Evolutionary conservation across 2,888 invertebrate species (phyloP).

Genomic region (Lamellibrachia columna): DNA sequence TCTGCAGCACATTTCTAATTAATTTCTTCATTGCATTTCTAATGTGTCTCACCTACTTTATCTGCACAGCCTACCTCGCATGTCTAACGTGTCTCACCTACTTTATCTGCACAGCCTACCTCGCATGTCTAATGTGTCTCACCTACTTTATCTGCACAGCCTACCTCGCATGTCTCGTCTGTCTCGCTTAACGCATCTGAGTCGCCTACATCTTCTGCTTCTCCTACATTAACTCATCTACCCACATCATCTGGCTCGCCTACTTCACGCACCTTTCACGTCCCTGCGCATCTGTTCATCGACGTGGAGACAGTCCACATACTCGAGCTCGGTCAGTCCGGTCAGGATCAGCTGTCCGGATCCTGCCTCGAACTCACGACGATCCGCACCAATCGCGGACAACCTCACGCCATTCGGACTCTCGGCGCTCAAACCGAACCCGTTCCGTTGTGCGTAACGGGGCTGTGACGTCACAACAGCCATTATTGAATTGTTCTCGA

Average conservation of each 20-base stretch:
- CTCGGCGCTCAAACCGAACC: background rate
- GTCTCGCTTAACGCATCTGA: no score
- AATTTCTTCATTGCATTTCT: no score
- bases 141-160: no score
- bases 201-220: no score
- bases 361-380: background rate
- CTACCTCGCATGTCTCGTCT: no score
- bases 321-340: background rate
- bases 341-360: background rate
- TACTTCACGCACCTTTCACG: background rate
- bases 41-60: no score
- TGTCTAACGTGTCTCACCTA: no score
- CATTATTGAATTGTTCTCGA: background rate
- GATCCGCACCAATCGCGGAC: background rate
- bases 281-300: background rate
- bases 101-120: no score
- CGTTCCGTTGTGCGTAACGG: background rate
- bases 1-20: no score
- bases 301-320: background rate
- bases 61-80: no score
- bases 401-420: background rate
- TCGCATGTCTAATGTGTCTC: no score
- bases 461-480: background rate
- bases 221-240: background rate
- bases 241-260: background rate